Percentiles rank a stretch among this genome's conserved stretches.
phyloP scores from a whole-genome alignment of 1,140 invertebrate genomes.

The Ceratoteleas bidentatus region DNA sequence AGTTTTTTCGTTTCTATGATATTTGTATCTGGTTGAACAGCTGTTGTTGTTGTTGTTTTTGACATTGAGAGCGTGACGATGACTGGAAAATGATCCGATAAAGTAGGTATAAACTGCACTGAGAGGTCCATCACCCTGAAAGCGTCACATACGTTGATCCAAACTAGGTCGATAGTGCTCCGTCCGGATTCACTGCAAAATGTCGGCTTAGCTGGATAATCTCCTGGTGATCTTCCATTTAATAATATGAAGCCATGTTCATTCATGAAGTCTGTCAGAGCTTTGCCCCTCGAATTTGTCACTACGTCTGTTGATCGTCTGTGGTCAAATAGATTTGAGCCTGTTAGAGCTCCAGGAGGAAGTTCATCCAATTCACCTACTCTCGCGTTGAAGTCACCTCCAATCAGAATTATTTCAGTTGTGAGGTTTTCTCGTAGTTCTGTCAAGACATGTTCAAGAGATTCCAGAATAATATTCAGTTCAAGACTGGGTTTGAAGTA shows the following conservation, averaged over 20 bases:
- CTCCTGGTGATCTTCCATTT: background rate
- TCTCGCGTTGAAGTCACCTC: constrained; percentile 2
- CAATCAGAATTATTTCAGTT: background rate
- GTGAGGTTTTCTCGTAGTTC: background rate
- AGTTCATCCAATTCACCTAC: background rate
- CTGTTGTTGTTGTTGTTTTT: no score
- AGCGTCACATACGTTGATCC: background rate
- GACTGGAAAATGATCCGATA: background rate
- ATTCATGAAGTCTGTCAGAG: background rate
- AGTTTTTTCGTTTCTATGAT: no score
- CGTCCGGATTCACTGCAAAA: background rate
- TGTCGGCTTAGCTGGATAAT: background rate
- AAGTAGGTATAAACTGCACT: background rate
- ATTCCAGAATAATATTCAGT: background rate
- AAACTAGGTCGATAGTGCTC: background rate
- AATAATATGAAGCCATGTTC: background rate
- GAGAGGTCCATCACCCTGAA: background rate
- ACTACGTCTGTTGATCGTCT: background rate
- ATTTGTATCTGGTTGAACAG: no score
- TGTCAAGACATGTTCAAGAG: background rate
- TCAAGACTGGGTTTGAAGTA: background rate
- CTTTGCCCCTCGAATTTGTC: background rate
- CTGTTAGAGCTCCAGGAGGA: background rate
- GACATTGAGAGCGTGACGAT: no score
- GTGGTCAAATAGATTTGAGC: background rate